These are phyloP conservation scores for Sebastes jordani DNA, from an alignment of 2,797 vertebrate species.

Conservation along the genomic window DNA sequence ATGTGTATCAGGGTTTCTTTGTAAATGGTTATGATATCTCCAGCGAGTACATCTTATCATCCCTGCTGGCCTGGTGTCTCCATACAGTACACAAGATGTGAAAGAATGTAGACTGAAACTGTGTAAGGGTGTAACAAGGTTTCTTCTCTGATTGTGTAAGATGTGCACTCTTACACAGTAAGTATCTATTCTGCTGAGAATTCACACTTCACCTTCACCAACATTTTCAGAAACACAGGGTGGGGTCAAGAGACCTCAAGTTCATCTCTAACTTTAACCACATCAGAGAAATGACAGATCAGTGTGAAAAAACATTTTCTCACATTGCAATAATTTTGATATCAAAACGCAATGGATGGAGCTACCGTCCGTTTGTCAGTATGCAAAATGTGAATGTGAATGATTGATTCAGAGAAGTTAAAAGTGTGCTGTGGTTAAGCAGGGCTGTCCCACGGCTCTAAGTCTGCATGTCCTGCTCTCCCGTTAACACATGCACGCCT, in stretches of 20 bases:
- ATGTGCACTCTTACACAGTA: background rate
- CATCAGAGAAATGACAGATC: background rate
- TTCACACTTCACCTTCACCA: constrained; percentile 1
- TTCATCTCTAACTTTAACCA: background rate
- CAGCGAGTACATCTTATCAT: background rate
- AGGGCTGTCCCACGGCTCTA: background rate
- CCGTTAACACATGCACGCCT: background rate
- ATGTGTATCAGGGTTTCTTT: background rate
- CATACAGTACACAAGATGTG: background rate
- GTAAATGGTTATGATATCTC: background rate
- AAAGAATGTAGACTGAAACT: constrained; percentile 6
- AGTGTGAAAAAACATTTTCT: background rate
- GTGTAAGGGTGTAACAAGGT: background rate
- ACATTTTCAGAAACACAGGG: constrained; percentile 24
- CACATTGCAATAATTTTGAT: background rate
- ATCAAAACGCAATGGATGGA: background rate
- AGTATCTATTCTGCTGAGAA: constrained; percentile 27
- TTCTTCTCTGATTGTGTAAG: constrained; percentile 18
- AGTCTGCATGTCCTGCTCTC: background rate
- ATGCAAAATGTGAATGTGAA: constrained; percentile 4
- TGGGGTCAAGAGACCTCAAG: background rate
- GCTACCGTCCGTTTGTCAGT: constrained; percentile 2
- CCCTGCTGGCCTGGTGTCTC: background rate
- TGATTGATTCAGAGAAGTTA: constrained; percentile 38
- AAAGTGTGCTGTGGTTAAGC: constrained; percentile 49